phyloP scores from a whole-genome alignment of 2,888 invertebrate genomes.

The Deroplatys truncata region DNA sequence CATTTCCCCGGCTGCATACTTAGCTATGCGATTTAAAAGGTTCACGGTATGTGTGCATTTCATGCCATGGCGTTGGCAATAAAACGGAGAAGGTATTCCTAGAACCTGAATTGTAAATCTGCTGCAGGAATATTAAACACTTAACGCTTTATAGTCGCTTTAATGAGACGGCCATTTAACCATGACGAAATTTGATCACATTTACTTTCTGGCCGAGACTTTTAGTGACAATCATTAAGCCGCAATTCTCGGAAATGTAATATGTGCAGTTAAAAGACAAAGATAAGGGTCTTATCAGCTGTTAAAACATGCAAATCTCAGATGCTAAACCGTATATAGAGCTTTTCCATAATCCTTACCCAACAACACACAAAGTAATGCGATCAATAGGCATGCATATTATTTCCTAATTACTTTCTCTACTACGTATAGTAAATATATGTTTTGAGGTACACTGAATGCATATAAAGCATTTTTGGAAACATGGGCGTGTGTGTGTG shows the following conservation, averaged over 20 bases:
- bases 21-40: too few species aligned
- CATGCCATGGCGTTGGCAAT: background rate
- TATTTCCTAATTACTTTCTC: too few species aligned
- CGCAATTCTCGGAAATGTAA: background rate
- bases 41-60: background rate
- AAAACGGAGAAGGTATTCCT: background rate
- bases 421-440: too few species aligned
- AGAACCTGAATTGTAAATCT: background rate
- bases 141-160: background rate
- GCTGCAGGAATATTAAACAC: background rate
- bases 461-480: too few species aligned
- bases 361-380: too few species aligned
- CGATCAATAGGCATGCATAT: too few species aligned
- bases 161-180: background rate
- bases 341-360: too few species aligned
- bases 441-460: too few species aligned
- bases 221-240: background rate
- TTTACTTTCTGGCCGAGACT: background rate
- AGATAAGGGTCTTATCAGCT: background rate
- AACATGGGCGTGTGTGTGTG: too few species aligned
- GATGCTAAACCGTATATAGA: too few species aligned
- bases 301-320: too few species aligned
- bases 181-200: background rate
- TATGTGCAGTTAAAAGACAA: background rate
- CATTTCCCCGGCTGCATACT: too few species aligned